A percentile compares a stretch with the other conserved stretches of the same genome.
Evolutionary conservation across 1,140 invertebrate species (phyloP).

Genomic region (Lysiphlebus fabarum): DNA sequence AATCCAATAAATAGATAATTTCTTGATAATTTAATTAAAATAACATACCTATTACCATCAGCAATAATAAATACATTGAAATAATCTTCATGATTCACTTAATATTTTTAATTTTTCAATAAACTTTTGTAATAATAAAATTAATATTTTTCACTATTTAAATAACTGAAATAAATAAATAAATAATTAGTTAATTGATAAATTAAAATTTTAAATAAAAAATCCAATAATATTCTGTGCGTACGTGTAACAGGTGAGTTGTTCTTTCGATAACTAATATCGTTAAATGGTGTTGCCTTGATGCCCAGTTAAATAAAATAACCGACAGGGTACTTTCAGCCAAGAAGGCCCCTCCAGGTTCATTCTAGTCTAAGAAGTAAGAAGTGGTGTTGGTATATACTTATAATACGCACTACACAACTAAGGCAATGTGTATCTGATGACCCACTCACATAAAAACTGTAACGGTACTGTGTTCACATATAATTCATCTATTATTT

Average conservation of each 20-base stretch:
- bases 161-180: background rate
- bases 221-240: slow-evolving; percentile 14
- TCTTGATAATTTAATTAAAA: background rate
- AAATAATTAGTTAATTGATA: too few species aligned
- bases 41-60: slow-evolving; percentile 47
- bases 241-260: slow-evolving; percentile 38
- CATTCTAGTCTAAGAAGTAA: background rate
- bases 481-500: background rate
- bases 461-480: slow-evolving; percentile 46
- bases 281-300: slow-evolving; percentile 25
- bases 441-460: slow-evolving; percentile 50
- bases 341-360: slow-evolving; percentile 35
- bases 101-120: too few species aligned
- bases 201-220: background rate
- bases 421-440: slow-evolving; percentile 31
- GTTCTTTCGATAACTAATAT: slow-evolving; percentile 46
- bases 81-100: slow-evolving; percentile 43
- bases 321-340: slow-evolving; percentile 46
- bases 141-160: background rate
- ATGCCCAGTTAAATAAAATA: slow-evolving; percentile 33
- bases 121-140: background rate
- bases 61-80: slow-evolving; percentile 45
- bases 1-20: too few species aligned
- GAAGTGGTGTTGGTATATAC: slow-evolving; percentile 20
- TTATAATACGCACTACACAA: slow-evolving; percentile 32